A percentile compares a stretch with the other conserved stretches of the same genome.
These are phyloP conservation scores for Acanthococcus lagerstroemiae DNA, from an alignment of 2,888 invertebrate species.

Conservation along the genomic window DNA sequence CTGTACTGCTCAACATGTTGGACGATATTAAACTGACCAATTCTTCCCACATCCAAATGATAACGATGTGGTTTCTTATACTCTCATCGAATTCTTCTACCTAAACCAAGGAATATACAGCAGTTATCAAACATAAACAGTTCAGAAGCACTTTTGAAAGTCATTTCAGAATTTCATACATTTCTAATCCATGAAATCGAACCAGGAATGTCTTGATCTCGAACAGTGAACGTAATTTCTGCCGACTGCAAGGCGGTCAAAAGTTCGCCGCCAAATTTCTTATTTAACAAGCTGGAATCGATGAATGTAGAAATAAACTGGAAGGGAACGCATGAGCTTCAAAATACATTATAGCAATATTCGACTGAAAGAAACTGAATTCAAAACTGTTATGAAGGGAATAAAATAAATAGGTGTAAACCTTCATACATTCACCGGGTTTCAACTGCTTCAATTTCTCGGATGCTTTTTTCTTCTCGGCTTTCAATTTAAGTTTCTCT, in stretches of 20 bases:
- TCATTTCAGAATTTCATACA: too few relatives aligned
- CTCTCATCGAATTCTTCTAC: constrained; percentile 21
- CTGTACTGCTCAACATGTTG: background rate
- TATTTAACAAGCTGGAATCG: constrained; percentile 41
- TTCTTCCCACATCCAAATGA: constrained; percentile 33
- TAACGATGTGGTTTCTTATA: constrained; percentile 33
- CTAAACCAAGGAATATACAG: background rate
- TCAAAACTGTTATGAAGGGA: background rate
- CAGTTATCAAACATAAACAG: too few relatives aligned
- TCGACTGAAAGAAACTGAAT: background rate
- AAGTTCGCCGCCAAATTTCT: constrained; percentile 40
- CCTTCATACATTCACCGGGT: constrained; percentile 48
- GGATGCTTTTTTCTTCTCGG: constrained; percentile 34
- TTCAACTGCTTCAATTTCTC: constrained; percentile 38
- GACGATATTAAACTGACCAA: constrained; percentile 25
- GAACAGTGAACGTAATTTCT: constrained; percentile 36
- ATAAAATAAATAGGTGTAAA: background rate
- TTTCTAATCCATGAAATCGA: constrained; percentile 38
- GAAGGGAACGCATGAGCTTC: constrained; percentile 25
- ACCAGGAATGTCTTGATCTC: constrained; percentile 34
- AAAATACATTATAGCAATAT: background rate
- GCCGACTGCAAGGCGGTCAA: constrained; percentile 35
- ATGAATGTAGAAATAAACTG: constrained; percentile 45
- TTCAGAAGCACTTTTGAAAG: too few relatives aligned
- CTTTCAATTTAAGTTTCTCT: constrained; percentile 26